These are phyloP conservation scores for Macrochelys suwanniensis DNA, from an alignment of 2,797 vertebrate genomes.

Conservation along the genomic window DNA sequence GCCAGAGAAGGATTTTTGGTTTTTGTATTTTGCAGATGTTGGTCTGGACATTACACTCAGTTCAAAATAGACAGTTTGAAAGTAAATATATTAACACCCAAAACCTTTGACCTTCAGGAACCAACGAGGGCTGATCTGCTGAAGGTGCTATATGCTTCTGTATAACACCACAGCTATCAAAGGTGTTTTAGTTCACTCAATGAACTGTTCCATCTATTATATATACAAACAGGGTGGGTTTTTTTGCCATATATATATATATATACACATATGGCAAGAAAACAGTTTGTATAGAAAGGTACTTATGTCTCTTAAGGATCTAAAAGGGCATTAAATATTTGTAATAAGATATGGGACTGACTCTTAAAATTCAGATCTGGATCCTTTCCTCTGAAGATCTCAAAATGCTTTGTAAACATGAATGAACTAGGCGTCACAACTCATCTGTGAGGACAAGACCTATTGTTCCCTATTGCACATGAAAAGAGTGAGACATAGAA, in stretches of 20 bases:
- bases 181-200: not conserved
- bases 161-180: not conserved
- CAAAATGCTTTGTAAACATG: fast-evolving
- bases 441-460: not conserved
- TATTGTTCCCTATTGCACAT: not conserved
- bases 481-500: not conserved
- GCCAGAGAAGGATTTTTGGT: not conserved
- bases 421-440: not conserved
- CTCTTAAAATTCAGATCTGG: not conserved
- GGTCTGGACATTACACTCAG: not conserved
- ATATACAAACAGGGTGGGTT: not conserved
- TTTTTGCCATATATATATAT: not conserved
- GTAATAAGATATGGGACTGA: not conserved
- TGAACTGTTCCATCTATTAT: not conserved
- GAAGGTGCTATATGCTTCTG: not conserved
- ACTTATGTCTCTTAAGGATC: not conserved
- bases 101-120: not conserved
- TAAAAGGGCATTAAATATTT: not conserved
- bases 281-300: not conserved
- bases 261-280: no score
- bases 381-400: not conserved
- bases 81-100: not conserved
- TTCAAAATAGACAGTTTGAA: not conserved
- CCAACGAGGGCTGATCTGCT: not conserved
- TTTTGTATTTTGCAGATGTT: not conserved